Base-by-base conservation (phyloP, 92 coral and sea anemone species). In the Actinostola sp. region DNA sequence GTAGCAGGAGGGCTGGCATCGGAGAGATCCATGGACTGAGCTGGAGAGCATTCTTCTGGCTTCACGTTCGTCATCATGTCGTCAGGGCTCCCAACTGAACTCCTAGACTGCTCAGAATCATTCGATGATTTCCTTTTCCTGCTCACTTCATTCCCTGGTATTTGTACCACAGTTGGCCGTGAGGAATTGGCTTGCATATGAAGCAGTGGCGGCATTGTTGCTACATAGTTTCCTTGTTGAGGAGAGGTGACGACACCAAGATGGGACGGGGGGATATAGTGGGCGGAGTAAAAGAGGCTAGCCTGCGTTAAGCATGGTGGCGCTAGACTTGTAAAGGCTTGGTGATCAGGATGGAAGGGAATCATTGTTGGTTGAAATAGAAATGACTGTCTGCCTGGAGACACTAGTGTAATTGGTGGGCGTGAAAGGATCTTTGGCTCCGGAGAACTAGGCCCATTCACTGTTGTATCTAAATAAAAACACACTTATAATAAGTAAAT, bases 241-340 rank as follows among this genome's bases (percentile, higher is more conserved):
- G 84, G 89, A 1, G 70, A 57, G n/a, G n/a, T n/a, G n/a, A n/a
- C n/a, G 5, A 74, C 35, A 8, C 66, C 85, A 34, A 91, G 60
- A 27, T 91, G 92, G 30, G 88, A 87, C 1, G 92, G 64, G 3
- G 84, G 64, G 20, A 91, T 28, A 25, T 83, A 80, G 34, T 84
- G 92, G 7, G 97, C 86, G 0, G 97, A 39, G 64, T 87, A 91
- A 54, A 91, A 91, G 71, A 91, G 63, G 50, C 97, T 84, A 26
- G 89, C 92, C 36, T 80, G 88, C 31, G 97, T 76, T 30, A 91
- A 60, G 52, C 85, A 91, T 1, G 97, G 90, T 39, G 92, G 60
- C 3, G 75, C 60, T 46, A 87, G 32, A 36, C 41, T 61, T 31
- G 71, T 54, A 59, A 78, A 63, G 15, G 71, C 79, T 31, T 74